Conservation (phyloP, 2,888 invertebrate species). For the Beris chalybata region DNA sequence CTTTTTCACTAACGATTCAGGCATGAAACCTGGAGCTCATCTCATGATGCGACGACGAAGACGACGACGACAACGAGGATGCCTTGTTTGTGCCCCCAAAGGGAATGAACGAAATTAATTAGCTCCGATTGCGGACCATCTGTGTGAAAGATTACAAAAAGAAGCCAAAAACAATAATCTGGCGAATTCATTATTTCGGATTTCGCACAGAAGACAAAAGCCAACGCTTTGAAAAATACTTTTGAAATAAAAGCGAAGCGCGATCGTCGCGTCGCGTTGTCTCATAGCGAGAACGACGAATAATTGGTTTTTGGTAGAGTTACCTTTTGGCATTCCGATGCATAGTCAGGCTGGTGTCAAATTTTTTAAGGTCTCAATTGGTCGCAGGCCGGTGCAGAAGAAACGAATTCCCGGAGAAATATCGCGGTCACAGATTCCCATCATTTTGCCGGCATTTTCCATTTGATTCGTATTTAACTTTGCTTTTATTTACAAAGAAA, state of each 20-base stretch:
- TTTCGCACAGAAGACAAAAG: constrained; percentile 3
- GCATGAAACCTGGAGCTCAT: background rate
- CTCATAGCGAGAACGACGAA: background rate
- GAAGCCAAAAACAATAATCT: background rate
- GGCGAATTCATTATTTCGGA: background rate
- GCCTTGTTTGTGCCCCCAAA: constrained; percentile 21
- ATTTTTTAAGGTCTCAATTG: constrained; percentile 41
- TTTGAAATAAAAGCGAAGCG: constrained; percentile 17
- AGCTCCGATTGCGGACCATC: constrained; percentile 35
- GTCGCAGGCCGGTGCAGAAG: constrained; percentile 33
- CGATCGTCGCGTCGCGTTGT: constrained; percentile 21
- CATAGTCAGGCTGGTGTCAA: constrained; percentile 39
- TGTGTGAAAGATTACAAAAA: constrained; percentile 21
- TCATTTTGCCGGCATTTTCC: constrained; percentile 25
- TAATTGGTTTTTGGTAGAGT: constrained; percentile 37
- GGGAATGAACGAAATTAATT: constrained; percentile 39
- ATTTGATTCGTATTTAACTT: constrained; percentile 27
- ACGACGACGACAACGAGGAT: background rate
- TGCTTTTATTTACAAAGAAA: background rate
- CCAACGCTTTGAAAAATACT: constrained; percentile 23
- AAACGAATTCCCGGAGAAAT: constrained; percentile 36
- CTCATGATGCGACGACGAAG: constrained; percentile 5
- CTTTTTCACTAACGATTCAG: constrained; percentile 28
- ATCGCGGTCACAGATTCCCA: constrained; percentile 30
- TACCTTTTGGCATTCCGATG: constrained; percentile 38